Base-by-base conservation (phyloP, 2,113 vertebrate species). In the Silurus glanis region DNA sequence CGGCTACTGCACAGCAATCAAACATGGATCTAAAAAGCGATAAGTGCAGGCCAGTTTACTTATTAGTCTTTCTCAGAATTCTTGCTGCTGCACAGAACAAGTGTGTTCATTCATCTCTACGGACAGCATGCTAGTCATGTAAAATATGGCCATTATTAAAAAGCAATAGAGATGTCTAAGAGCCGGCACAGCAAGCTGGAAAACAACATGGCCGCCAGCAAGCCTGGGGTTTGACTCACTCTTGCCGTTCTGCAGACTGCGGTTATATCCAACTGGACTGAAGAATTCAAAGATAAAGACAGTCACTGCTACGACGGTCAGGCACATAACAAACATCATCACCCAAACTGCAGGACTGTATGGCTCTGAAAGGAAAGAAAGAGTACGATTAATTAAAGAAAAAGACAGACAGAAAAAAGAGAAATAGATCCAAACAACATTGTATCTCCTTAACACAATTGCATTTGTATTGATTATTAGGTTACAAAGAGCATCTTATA, bases 251-350 rank as follows among this genome's bases (percentile, higher is more conserved):
- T 96, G 95, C 90, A 98, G 95, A 91, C 93, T 95, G 91, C 95
- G 94, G 92, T 95, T 95, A 92, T 95, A 97, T 90, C 97, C 97
- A 45, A 97, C 97, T 0, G 97, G 97, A 93, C 97, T 98, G 95
- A 98, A 97, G 94, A 95, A 95, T 90, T 96, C 95, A 89, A 98
- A 98, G 94, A 98, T 96, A 94, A 98, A 98, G 89, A 98, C 97
- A 0, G 97, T 98, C 94, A 98, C 96, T 1, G 97, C 97, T 10
- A 98, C 97, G 59, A 98, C 97, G 4, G 97, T 98, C 93, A 98
- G 96, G 92, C 97, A 98, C 97, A 98, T 98, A 90, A 98, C 97
- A 47, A 98, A 98, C 97, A 98, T 98, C 97, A 98, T 98, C 92
- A 98, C 97, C 97, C 97, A 98, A 87, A 98, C 97, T 1, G 97